Evolutionary conservation across 2,113 vertebrate species (phyloP).

Genomic region (Numida meleagris): DNA sequence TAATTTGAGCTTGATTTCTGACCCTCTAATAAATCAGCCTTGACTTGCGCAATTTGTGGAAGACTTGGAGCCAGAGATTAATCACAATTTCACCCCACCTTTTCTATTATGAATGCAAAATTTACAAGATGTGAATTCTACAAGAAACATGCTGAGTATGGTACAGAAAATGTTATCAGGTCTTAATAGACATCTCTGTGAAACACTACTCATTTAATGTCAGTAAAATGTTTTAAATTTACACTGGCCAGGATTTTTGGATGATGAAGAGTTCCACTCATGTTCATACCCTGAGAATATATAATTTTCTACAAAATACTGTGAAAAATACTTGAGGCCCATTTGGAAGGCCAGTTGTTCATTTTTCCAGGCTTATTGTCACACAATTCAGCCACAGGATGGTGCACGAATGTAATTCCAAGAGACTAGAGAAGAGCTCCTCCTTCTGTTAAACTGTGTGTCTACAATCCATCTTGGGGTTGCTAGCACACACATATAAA

Average conservation of each 20-base stretch:
- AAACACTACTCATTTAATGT: neutral
- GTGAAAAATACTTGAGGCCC: neutral
- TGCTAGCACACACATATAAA: neutral
- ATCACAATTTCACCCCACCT: neutral
- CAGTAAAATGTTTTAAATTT: neutral
- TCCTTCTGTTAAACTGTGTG: neutral
- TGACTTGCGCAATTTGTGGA: neutral
- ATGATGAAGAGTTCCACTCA: neutral
- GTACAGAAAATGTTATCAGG: neutral
- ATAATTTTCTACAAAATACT: neutral
- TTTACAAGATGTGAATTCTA: neutral
- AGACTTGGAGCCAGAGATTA: neutral
- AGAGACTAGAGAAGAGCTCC: neutral
- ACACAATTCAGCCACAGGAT: neutral
- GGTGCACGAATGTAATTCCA: slow-evolving; percentile 1
- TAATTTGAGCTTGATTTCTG: neutral
- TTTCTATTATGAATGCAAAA: neutral
- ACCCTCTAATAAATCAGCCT: neutral
- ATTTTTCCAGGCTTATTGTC: neutral
- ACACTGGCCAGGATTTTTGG: neutral
- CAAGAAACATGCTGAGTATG: neutral
- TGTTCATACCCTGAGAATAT: neutral
- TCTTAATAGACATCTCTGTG: neutral
- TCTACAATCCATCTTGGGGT: neutral
- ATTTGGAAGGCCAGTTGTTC: neutral